Evolutionary conservation across 2,888 invertebrate species (phyloP).

Genomic region (Sinotaia quadrata): DNA sequence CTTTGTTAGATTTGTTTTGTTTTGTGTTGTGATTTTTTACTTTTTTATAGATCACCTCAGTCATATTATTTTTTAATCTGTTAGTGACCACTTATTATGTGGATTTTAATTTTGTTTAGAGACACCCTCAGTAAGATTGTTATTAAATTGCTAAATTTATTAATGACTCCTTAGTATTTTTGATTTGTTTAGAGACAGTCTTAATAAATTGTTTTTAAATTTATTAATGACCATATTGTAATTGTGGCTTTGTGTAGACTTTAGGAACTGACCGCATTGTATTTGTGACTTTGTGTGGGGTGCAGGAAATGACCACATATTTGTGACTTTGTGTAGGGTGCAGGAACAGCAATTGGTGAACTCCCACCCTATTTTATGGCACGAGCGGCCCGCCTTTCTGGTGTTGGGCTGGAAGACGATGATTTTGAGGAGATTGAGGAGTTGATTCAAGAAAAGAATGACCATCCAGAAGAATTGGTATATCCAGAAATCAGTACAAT

Average conservation of each 20-base stretch:
- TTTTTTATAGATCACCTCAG: too few species aligned
- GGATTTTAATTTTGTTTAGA: too few species aligned
- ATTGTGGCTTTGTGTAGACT: not conserved
- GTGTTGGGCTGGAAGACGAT: constrained; percentile 73
- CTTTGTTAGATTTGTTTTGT: too few species aligned
- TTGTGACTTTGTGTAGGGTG: constrained; percentile 66
- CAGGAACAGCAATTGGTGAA: constrained; percentile 96
- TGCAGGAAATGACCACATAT: too few species aligned
- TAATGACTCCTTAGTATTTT: too few species aligned
- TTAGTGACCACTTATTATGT: too few species aligned
- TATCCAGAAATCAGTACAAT: too few species aligned
- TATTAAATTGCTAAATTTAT: too few species aligned
- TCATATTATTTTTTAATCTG: too few species aligned
- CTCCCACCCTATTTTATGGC: constrained; percentile 99
- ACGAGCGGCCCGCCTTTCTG: constrained; percentile 79
- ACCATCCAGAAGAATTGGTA: constrained; percentile 72
- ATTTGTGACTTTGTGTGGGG: not conserved
- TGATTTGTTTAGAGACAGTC: not conserved
- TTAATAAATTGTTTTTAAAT: not conserved
- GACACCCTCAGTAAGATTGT: too few species aligned
- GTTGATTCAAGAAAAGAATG: constrained; percentile 74
- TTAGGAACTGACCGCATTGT: too few species aligned
- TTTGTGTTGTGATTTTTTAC: too few species aligned
- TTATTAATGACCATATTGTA: not conserved
- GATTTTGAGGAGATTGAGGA: constrained; percentile 70